Conservation (phyloP, 1,140 invertebrate genomes). For the Penaeus vannamei region DNA sequence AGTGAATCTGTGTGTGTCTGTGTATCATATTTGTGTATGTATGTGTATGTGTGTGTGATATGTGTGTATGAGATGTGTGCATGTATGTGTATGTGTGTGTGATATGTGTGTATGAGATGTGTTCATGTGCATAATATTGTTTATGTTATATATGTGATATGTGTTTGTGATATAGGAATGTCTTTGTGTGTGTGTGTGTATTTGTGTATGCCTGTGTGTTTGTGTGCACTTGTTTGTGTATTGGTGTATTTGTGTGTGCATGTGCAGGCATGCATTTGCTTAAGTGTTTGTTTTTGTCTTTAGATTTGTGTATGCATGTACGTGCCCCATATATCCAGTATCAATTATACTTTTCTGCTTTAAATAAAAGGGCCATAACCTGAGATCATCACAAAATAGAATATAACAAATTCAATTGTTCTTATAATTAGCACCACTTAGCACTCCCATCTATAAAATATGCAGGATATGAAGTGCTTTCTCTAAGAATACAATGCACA, state of each 20-base stretch:
- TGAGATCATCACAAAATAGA: no score
- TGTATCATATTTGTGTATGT: no score
- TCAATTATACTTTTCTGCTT: no score
- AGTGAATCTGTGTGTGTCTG: no score
- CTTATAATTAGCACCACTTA: no score
- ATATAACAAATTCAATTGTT: no score
- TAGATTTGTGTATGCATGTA: neutral
- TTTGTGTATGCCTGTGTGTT: neutral
- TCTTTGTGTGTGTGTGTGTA: neutral
- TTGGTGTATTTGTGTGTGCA: neutral
- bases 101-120: neutral
- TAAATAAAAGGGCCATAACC: no score
- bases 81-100: neutral
- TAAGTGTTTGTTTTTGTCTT: neutral
- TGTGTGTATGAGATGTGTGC: neutral
- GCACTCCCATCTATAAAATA: no score
- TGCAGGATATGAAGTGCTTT: no score
- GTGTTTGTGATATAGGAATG: neutral
- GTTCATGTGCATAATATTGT: neutral
- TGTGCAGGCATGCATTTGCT: neutral
- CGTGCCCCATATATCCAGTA: neutral
- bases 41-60: neutral
- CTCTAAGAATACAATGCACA: no score
- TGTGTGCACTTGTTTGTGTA: neutral
- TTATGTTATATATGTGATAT: neutral